Evolutionary conservation across 2,888 invertebrate species (phyloP).

Genomic region (Diachrysia chrysitis): DNA sequence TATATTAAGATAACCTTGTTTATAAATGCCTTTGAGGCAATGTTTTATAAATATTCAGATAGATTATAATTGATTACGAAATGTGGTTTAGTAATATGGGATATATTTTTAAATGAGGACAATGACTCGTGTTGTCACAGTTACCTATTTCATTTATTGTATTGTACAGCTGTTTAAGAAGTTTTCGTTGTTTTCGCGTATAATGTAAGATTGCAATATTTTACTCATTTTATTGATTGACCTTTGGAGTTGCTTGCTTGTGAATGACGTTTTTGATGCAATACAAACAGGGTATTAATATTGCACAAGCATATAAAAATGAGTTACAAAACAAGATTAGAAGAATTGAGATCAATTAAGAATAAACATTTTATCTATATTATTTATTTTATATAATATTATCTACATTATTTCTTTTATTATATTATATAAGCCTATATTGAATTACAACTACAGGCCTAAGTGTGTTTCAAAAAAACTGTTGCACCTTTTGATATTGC

Average conservation of each 20-base stretch:
- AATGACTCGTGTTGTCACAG: neutral
- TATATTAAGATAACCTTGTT: conserved; percentile 15
- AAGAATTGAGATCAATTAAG: neutral
- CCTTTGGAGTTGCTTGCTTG: conserved; percentile 1
- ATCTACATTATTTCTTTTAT: too few species aligned
- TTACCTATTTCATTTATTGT: neutral
- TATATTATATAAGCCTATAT: too few species aligned
- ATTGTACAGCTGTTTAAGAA: neutral
- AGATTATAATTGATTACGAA: neutral
- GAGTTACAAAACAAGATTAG: neutral
- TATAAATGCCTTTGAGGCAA: conserved; percentile 2
- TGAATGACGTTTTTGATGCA: neutral
- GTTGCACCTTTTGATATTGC: neutral
- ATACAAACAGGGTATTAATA: neutral
- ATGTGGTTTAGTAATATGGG: neutral
- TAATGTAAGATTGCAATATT: neutral
- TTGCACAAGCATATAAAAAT: too few species aligned
- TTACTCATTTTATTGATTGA: neutral
- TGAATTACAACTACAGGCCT: too few species aligned
- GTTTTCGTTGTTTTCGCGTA: neutral
- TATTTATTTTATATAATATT: too few species aligned
- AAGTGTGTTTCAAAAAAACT: neutral
- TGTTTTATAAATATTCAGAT: neutral
- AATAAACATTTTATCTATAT: too few species aligned
- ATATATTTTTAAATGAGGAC: neutral